Evolutionary conservation across 2,113 vertebrate genomes (phyloP).

Genomic region (Apteryx mantelli): DNA sequence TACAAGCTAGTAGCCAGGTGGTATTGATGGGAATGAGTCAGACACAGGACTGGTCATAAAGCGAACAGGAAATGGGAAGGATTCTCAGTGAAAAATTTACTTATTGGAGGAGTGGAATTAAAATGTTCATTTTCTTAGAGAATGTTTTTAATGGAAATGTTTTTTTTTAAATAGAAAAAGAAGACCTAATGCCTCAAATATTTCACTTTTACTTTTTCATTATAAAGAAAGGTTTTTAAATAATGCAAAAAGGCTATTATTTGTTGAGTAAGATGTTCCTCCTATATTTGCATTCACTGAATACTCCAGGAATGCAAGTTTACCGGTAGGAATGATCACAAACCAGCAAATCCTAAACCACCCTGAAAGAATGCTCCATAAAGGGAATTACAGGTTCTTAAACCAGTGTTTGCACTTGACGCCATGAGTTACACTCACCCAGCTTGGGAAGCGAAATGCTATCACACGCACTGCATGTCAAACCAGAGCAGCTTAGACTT

Average conservation of each 20-base stretch:
- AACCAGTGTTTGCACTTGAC: conserved; percentile 41
- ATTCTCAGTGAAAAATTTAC: conserved; percentile 47
- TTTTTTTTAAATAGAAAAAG: neutral
- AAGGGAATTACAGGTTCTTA: neutral
- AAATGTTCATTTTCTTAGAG: conserved; percentile 20
- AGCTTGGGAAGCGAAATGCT: neutral
- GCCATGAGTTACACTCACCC: neutral
- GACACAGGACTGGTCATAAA: neutral
- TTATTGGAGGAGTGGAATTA: conserved; percentile 36
- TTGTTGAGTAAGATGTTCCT: conserved; percentile 12
- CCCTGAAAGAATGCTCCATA: neutral
- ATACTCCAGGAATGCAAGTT: neutral
- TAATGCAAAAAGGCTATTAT: neutral
- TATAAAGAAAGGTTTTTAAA: neutral
- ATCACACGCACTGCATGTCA: neutral
- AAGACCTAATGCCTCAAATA: neutral
- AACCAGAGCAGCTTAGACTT: neutral
- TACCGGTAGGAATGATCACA: neutral
- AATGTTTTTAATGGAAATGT: conserved; percentile 42
- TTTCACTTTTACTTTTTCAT: neutral
- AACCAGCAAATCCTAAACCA: conserved; percentile 23
- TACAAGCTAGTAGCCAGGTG: neutral
- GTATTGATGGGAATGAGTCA: conserved; percentile 4
- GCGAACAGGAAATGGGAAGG: conserved; percentile 32
- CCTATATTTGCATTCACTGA: neutral